Conservation (phyloP, 2,888 invertebrate genomes). For the Syritta pipiens region DNA sequence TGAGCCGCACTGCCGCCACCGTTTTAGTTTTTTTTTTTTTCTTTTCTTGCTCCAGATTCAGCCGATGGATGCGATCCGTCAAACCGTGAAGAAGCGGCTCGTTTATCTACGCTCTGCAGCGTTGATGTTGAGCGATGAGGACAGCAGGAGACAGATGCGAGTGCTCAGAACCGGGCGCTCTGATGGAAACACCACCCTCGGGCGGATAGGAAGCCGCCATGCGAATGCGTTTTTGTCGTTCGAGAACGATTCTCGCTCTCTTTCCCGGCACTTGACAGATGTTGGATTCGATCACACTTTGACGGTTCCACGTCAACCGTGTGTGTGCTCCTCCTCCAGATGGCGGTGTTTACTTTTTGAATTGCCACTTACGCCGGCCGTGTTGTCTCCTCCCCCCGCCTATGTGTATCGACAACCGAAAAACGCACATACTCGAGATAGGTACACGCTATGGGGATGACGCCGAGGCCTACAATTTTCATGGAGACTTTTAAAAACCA, state of each 20-base stretch:
- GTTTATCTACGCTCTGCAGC: slow-evolving; percentile 21
- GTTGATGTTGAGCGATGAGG: slow-evolving; percentile 50
- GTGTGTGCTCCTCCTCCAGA: neutral
- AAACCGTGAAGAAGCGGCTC: slow-evolving; percentile 39
- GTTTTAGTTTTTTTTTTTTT: neutral
- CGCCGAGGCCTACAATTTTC: slow-evolving; percentile 45
- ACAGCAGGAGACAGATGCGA: slow-evolving; percentile 27
- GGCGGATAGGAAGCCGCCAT: slow-evolving; percentile 27
- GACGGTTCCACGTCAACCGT: neutral
- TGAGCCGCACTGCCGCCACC: neutral
- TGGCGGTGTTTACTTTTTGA: slow-evolving; percentile 39
- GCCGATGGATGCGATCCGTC: slow-evolving; percentile 31
- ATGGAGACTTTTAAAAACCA: slow-evolving; percentile 23
- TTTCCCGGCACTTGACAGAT: slow-evolving; percentile 43
- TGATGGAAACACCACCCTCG: slow-evolving; percentile 49
- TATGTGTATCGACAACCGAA: slow-evolving; percentile 30
- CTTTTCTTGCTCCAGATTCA: neutral
- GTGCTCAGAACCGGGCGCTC: slow-evolving; percentile 27
- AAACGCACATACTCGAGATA: slow-evolving; percentile 16
- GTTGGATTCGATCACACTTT: slow-evolving; percentile 16
- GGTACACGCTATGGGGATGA: slow-evolving; percentile 4
- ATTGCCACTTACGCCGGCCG: slow-evolving; percentile 37
- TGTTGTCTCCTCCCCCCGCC: neutral
- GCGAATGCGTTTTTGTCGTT: slow-evolving; percentile 2
- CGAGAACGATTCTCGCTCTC: slow-evolving; percentile 7